A percentile compares a stretch with the other conserved stretches of the same genome.
Conservation (phyloP, 2,113 vertebrate genomes). For the Tragelaphus imberbis region DNA sequence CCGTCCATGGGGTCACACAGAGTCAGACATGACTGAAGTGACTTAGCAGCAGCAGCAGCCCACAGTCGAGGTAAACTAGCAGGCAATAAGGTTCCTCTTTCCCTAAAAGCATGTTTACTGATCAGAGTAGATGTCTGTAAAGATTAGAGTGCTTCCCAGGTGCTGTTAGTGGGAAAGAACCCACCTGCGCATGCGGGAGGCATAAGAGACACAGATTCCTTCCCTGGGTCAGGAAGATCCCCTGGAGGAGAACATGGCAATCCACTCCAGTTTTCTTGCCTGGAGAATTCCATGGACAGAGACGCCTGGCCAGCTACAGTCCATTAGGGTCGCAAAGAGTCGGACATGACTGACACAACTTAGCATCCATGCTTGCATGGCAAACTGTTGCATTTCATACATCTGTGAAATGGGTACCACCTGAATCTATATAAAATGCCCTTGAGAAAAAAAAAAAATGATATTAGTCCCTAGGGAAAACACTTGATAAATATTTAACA, state of each 20-base stretch:
- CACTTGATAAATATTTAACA: background rate
- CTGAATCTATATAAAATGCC: background rate
- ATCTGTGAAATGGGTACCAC: background rate
- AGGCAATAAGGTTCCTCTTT: background rate
- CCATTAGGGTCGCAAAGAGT: background rate
- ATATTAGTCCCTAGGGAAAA: background rate
- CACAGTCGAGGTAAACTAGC: background rate
- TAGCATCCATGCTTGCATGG: background rate
- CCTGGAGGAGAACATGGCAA: background rate
- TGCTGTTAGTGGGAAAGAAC: background rate
- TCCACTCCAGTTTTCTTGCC: background rate
- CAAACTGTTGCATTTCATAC: background rate
- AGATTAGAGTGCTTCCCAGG: background rate
- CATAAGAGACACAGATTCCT: background rate
- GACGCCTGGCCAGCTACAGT: background rate
- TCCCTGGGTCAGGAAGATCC: background rate
- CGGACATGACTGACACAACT: fast-evolving
- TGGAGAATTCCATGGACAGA: background rate
- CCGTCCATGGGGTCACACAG: no score
- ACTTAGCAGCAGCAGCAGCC: background rate
- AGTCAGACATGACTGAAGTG: no score
- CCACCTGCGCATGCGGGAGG: fast-evolving
- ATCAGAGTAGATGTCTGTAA: background rate
- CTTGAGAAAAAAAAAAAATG: background rate
- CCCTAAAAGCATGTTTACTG: background rate